A percentile compares a stretch with the other conserved stretches of the same genome.
Conservation (phyloP, 2,113 vertebrate species). For the Perccottus glenii region DNA sequence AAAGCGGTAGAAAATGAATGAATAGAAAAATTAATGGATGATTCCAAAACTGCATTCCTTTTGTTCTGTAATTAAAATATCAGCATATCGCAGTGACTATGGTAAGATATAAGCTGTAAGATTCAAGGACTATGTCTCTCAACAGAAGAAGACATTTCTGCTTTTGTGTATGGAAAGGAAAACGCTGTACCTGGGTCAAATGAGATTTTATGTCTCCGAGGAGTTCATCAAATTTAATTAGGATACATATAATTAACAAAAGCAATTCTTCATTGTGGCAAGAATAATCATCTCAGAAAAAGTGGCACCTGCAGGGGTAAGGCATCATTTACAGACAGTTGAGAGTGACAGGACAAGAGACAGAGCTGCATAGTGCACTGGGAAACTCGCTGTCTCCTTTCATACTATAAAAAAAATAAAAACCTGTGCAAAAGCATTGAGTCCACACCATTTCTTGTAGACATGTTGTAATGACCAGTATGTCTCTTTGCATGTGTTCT, state of each 20-base stretch:
- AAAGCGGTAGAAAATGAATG: no score
- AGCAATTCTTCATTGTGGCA: conserved; percentile 81
- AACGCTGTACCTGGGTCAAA: conserved; percentile 72
- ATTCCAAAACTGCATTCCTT: conserved; percentile 36
- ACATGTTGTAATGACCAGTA: no score
- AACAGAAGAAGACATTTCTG: conserved; percentile 49
- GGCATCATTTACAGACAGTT: conserved; percentile 67
- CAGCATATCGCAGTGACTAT: conserved; percentile 39
- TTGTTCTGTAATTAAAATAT: conserved; percentile 44
- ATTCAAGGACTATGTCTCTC: conserved; percentile 36
- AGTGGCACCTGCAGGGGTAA: conserved; percentile 70
- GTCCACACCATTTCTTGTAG: no score
- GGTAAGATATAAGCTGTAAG: conserved; percentile 31
- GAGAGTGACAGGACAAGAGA: conserved; percentile 59
- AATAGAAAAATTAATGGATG: no score
- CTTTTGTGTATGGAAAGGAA: conserved; percentile 58
- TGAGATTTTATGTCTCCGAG: conserved; percentile 76
- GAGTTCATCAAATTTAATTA: conserved; percentile 83
- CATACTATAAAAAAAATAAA: no score
- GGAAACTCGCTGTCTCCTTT: conserved; percentile 34
- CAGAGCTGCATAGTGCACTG: conserved; percentile 45
- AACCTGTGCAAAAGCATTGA: no score
- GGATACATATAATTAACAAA: conserved; percentile 82
- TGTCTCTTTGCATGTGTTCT: no score
- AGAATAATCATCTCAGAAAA: conserved; percentile 76